Evolutionary conservation across 1,140 invertebrate genomes (phyloP).

Genomic region (Pomacea maculata): DNA sequence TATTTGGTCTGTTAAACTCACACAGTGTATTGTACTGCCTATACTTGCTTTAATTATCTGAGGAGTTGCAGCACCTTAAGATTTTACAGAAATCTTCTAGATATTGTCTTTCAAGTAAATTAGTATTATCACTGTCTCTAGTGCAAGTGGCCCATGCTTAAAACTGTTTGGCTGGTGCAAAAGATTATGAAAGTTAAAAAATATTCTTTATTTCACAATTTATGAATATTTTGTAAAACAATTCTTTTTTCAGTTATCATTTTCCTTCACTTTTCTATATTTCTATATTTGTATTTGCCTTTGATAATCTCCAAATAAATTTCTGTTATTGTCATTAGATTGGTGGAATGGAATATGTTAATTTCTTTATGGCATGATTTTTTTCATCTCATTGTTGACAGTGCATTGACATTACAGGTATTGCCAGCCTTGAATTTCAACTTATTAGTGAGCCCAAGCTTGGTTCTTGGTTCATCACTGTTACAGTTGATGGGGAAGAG

Average conservation of each 20-base stretch:
- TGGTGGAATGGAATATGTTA: neutral
- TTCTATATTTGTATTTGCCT: neutral
- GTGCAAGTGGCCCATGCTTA: no score
- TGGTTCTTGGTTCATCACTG: constrained; percentile 89
- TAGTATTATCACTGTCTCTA: no score
- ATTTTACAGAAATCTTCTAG: no score
- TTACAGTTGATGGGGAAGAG: constrained; percentile 64
- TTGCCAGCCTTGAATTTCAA: constrained; percentile 73
- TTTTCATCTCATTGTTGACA: neutral
- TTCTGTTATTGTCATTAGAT: neutral
- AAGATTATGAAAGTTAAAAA: no score
- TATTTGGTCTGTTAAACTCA: neutral
- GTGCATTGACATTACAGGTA: constrained; percentile 37
- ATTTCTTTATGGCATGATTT: neutral
- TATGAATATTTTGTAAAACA: neutral
- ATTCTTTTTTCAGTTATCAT: neutral
- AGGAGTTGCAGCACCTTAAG: no score
- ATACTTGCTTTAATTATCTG: no score
- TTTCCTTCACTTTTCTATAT: neutral
- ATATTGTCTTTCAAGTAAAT: no score
- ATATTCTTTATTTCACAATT: no score
- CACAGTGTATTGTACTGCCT: neutral
- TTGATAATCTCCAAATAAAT: neutral
- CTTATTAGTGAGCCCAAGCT: constrained; percentile 86
- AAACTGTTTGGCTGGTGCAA: no score